A percentile compares a stretch with the other conserved stretches of the same genome.
Conservation (phyloP, 2,888 invertebrate genomes). For the Tupiocoris notatus region DNA sequence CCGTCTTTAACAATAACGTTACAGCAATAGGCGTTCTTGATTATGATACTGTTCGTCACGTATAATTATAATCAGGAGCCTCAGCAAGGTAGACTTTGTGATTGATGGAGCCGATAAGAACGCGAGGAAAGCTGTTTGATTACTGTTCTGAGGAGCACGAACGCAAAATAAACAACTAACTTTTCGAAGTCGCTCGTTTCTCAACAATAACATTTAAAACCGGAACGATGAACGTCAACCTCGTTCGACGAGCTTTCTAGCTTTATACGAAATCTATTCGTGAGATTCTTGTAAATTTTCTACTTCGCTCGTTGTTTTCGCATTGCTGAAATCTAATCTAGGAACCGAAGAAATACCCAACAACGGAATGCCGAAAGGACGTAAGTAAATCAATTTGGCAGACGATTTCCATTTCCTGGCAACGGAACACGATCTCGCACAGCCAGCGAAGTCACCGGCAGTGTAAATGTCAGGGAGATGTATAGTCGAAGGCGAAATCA, state of each 20-base stretch:
- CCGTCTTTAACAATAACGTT: background rate
- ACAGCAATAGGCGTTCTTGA: background rate
- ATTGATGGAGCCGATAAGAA: constrained; percentile 20
- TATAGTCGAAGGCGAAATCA: background rate
- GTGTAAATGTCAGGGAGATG: background rate
- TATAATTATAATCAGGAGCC: background rate
- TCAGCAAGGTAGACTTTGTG: background rate
- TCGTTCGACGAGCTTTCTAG: too few relatives aligned
- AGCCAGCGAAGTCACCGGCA: background rate
- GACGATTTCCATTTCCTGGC: background rate
- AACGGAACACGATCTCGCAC: background rate
- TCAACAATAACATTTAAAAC: background rate
- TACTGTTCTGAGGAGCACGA: constrained; percentile 13
- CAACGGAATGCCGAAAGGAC: too few relatives aligned
- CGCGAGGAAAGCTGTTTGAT: constrained; percentile 10
- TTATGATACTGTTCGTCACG: background rate
- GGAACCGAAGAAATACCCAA: too few relatives aligned
- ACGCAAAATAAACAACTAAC: constrained; percentile 18
- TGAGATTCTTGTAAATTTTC: too few relatives aligned
- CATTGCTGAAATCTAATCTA: too few relatives aligned
- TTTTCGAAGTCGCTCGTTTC: background rate
- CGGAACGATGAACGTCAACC: too few relatives aligned
- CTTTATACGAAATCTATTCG: too few relatives aligned
- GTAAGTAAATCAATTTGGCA: background rate
- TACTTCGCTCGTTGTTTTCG: too few relatives aligned